phyloP scores from a whole-genome alignment of 1,140 invertebrate genomes.

The Himalopsyche phryganea region DNA sequence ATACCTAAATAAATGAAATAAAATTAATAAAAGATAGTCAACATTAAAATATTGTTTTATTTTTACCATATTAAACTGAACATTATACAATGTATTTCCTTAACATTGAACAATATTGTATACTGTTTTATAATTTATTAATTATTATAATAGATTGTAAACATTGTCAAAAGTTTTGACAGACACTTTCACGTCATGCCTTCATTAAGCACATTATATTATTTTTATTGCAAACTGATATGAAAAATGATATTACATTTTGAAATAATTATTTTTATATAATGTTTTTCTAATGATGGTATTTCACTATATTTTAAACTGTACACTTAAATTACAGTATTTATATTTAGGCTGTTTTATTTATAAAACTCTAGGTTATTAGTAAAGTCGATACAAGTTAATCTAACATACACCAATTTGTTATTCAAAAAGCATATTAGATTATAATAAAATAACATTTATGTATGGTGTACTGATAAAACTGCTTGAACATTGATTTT shows the following conservation, averaged over 20 bases:
- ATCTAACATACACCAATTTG: too few species aligned
- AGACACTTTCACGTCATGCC: background rate
- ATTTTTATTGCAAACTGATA: background rate
- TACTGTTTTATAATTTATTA: background rate
- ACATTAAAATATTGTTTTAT: constrained; percentile 28
- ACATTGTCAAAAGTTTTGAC: background rate
- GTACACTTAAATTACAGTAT: background rate
- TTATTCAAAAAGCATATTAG: too few species aligned
- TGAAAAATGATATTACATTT: background rate
- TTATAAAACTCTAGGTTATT: too few species aligned
- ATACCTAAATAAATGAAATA: background rate
- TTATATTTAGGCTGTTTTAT: too few species aligned
- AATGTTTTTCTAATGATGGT: background rate
- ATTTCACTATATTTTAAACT: background rate
- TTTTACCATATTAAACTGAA: constrained; percentile 15
- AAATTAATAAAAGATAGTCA: background rate
- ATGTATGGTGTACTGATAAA: too few species aligned
- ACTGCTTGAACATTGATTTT: too few species aligned
- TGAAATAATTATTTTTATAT: background rate
- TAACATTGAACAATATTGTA: constrained; percentile 17
- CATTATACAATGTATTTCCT: constrained; percentile 18
- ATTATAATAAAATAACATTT: too few species aligned
- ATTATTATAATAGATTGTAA: background rate
- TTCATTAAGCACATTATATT: background rate
- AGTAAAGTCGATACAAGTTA: too few species aligned